Conservation (phyloP, 2,113 vertebrate species). For the Zosterops pallidus region DNA sequence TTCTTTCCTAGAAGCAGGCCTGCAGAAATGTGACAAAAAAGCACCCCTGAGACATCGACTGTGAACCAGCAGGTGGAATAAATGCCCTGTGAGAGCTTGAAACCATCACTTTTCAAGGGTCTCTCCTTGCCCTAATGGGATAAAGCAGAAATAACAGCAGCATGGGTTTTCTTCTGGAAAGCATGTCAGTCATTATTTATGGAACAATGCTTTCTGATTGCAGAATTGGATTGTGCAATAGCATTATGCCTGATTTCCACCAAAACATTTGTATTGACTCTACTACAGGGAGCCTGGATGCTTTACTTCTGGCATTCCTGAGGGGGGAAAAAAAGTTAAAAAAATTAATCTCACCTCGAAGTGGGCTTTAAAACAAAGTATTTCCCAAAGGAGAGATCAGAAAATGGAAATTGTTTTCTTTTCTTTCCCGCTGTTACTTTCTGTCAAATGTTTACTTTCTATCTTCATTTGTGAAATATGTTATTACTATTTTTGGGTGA, state of each 20-base stretch:
- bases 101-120: not conserved
- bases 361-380: not conserved
- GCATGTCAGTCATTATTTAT: not conserved
- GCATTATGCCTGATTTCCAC: not conserved
- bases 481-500: not conserved
- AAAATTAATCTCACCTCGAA: not conserved
- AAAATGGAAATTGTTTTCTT: not conserved
- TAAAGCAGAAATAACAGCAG: not conserved
- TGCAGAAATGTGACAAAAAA: not conserved
- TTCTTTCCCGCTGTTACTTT: not conserved
- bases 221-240: not conserved
- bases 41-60: not conserved
- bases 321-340: not conserved
- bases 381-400: not conserved
- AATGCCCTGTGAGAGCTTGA: not conserved
- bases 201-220: not conserved
- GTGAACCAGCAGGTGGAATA: not conserved
- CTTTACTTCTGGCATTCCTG: not conserved
- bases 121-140: not conserved
- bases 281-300: not conserved
- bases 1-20: not conserved
- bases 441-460: not conserved
- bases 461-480: not conserved
- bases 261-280: not conserved
- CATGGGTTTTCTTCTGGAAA: not conserved